Conservation (phyloP, 1,140 invertebrate genomes). For the Cecropterus lyciades region DNA sequence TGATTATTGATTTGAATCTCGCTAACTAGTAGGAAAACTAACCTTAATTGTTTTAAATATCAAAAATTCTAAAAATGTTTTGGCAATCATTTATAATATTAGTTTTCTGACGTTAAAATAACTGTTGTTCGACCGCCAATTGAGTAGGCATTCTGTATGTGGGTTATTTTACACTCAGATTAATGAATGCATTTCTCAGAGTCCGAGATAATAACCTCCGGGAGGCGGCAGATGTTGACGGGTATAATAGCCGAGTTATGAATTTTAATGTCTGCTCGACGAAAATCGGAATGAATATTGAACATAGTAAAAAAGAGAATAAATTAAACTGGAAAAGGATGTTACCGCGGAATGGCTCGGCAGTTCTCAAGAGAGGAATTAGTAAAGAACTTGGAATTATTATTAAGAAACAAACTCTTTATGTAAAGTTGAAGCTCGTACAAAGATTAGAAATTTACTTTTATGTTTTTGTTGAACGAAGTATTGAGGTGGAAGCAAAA, state of each 20-base stretch:
- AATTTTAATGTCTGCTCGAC: conserved; percentile 74
- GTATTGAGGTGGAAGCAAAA: background rate
- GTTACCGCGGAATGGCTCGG: conserved; percentile 57
- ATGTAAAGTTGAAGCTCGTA: conserved; percentile 34
- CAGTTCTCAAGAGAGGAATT: conserved; percentile 47
- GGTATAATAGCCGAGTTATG: conserved; percentile 75
- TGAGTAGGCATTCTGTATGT: conserved; percentile 11
- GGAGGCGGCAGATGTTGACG: conserved; percentile 75
- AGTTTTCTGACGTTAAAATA: too few species aligned
- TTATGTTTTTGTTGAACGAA: background rate
- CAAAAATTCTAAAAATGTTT: too few species aligned
- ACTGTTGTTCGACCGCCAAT: background rate
- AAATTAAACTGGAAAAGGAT: conserved; percentile 67
- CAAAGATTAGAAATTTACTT: conserved; percentile 3
- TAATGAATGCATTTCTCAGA: conserved; percentile 71
- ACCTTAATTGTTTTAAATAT: too few species aligned
- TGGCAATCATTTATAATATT: too few species aligned
- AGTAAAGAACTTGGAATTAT: conserved; percentile 48
- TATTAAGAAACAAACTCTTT: conserved; percentile 51
- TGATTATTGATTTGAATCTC: too few species aligned
- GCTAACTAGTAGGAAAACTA: too few species aligned
- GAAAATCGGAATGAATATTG: conserved; percentile 76
- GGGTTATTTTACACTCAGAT: conserved; percentile 45
- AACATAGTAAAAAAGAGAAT: conserved; percentile 64
- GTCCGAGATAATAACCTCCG: conserved; percentile 67